Conservation (phyloP, 2,113 vertebrate genomes). For the Syrrhaptes paradoxus region DNA sequence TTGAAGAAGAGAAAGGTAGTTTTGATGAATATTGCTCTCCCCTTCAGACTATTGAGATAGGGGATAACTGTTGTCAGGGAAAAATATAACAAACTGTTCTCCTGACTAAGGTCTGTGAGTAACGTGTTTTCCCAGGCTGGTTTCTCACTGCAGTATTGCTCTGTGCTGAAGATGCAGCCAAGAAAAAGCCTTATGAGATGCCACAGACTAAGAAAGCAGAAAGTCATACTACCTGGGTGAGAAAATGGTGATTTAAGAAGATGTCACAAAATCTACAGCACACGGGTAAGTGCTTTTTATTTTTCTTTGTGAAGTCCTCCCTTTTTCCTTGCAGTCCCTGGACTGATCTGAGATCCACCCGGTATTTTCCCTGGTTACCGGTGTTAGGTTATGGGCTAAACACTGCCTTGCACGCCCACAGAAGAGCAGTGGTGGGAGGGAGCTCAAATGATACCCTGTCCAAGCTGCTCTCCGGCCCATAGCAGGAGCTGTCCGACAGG, state of each 20-base stretch:
- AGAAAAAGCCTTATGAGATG: background rate
- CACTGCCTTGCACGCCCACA: fast-evolving
- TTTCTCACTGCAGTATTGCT: background rate
- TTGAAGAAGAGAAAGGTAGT: background rate
- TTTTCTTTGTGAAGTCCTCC: background rate
- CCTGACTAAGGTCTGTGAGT: background rate
- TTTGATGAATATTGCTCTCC: background rate
- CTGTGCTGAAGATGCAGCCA: background rate
- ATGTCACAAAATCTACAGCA: background rate
- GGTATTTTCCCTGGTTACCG: background rate
- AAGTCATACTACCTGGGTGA: background rate
- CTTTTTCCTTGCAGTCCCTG: background rate
- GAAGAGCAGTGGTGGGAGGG: background rate
- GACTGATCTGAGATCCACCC: background rate
- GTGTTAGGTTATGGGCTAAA: background rate
- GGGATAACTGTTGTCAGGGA: background rate
- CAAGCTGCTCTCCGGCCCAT: background rate
- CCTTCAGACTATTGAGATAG: background rate
- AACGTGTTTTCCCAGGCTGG: background rate
- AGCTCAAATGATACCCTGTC: background rate
- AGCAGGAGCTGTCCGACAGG: background rate
- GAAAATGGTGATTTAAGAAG: background rate
- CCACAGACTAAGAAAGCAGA: background rate
- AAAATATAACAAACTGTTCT: background rate
- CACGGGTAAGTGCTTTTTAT: no score